Base-by-base conservation (phyloP, 2,113 vertebrate genomes). In the Chloropsis hardwickii region DNA sequence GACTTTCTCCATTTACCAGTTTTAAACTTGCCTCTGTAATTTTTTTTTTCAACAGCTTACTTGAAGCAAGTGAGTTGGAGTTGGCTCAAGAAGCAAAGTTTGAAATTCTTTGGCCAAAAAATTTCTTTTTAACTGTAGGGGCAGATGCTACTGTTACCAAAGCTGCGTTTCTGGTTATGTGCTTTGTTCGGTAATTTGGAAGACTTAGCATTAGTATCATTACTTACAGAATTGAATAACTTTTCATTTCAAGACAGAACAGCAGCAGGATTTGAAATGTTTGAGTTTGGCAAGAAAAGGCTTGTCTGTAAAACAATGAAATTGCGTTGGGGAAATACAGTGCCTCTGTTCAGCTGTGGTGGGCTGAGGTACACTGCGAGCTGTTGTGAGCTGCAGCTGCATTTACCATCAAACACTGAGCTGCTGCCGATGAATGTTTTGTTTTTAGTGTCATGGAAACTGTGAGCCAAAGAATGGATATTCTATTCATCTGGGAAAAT, bases 371-470 rank as follows among this genome's bases (percentile, higher is more conserved):
- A 97, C 94, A 91, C 97, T 93, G 95, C 11, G 95, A 96, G 96
- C 96, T 97, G 95, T 95, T 97, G 88, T 22, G 94, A 97, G 92
- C 95, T 97, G 96, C 98, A 98, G 98, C 97, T 98, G 98, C 97
- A 96, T 98, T 98, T 98, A 96, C 97, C 97, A 97, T 98, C 98
- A 98, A 95, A 97, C 96, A 97, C 90, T 37, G 96, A 95, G 92
- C 92, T 97, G 93, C 91, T 98, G 95, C 97, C 95, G 97, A 97
- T 97, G 97, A 97, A 95, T 98, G 97, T 98, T 98, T 97, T 98
- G 97, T 96, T 98, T 98, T 97, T 98, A 98, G 97, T 98, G 98
- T 98, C 98, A 98, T 98, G 98, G 98, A 98, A 98, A 98, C 98
- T 97, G 97, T 95, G 97, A 98, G 94, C 96, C 95, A 92, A 95